A percentile compares a stretch with the other conserved stretches of the same genome.
These are phyloP conservation scores for Psittacula cyanocephala DNA, from an alignment of 2,113 vertebrate species.

Conservation along the genomic window DNA sequence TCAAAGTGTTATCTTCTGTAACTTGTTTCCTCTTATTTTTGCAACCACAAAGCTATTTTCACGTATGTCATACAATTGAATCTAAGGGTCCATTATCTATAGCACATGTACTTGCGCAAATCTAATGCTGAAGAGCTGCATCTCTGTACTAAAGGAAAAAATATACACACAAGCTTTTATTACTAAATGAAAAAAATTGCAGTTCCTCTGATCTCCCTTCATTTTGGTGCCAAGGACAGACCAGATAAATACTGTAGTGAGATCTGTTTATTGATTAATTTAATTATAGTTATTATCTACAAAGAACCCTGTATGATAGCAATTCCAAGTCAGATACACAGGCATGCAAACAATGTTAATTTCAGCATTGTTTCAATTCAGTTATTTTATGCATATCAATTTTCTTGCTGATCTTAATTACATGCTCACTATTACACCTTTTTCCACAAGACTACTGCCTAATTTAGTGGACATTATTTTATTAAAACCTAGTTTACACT, in stretches of 20 bases:
- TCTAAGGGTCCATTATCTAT: background rate
- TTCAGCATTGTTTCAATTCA: background rate
- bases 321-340: background rate
- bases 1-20: background rate
- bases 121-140: background rate
- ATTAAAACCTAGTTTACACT: background rate
- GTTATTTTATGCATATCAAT: background rate
- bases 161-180: background rate
- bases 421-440: background rate
- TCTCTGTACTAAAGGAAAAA: background rate
- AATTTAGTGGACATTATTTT: background rate
- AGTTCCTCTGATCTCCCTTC: background rate
- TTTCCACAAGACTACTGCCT: background rate
- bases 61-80: background rate
- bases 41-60: background rate
- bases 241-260: background rate
- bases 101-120: background rate
- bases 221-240: slow-evolving; percentile 22
- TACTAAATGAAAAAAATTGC: background rate
- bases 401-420: background rate
- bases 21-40: background rate
- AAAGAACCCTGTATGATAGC: background rate
- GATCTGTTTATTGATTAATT: slow-evolving; percentile 45
- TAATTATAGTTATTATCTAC: slow-evolving; percentile 24
- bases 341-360: background rate